A percentile compares a stretch with the other conserved stretches of the same genome.
Conservation (phyloP, 2,888 invertebrate genomes). For the Eupsilia transversa region DNA sequence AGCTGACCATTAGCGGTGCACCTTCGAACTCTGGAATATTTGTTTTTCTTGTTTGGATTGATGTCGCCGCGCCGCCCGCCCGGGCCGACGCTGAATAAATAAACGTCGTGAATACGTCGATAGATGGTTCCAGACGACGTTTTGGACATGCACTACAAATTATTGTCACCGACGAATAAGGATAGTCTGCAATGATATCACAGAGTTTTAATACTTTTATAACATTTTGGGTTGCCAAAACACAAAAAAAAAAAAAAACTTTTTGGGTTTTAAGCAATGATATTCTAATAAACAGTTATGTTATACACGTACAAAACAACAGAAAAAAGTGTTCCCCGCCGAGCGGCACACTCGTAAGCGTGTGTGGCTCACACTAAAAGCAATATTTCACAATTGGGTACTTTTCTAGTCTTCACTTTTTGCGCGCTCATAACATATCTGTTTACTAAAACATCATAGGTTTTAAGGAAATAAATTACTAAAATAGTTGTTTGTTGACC, state of each 20-base stretch:
- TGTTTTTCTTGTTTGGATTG: constrained; percentile 36
- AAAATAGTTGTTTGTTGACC: background rate
- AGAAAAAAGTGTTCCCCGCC: too few species aligned
- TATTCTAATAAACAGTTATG: too few species aligned
- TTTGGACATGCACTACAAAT: constrained; percentile 19
- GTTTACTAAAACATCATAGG: too few species aligned
- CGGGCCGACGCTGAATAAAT: constrained; percentile 32
- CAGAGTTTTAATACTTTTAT: background rate
- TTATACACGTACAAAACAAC: too few species aligned
- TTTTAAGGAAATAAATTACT: too few species aligned
- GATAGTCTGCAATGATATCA: background rate
- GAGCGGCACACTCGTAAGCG: too few species aligned
- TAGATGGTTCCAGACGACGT: constrained; percentile 16
- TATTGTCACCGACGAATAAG: constrained; percentile 11
- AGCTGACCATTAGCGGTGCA: constrained; percentile 43
- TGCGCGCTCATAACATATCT: too few species aligned
- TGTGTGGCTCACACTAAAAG: too few species aligned
- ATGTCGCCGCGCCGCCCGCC: constrained; percentile 5
- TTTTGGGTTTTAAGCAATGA: too few species aligned
- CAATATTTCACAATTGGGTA: too few species aligned
- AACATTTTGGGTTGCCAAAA: background rate
- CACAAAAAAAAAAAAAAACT: too few species aligned
- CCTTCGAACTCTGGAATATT: constrained; percentile 34
- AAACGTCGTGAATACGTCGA: constrained; percentile 18
- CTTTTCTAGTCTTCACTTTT: too few species aligned